phyloP scores from a whole-genome alignment of 2,113 vertebrate species.

The Platycercus adscitus region DNA sequence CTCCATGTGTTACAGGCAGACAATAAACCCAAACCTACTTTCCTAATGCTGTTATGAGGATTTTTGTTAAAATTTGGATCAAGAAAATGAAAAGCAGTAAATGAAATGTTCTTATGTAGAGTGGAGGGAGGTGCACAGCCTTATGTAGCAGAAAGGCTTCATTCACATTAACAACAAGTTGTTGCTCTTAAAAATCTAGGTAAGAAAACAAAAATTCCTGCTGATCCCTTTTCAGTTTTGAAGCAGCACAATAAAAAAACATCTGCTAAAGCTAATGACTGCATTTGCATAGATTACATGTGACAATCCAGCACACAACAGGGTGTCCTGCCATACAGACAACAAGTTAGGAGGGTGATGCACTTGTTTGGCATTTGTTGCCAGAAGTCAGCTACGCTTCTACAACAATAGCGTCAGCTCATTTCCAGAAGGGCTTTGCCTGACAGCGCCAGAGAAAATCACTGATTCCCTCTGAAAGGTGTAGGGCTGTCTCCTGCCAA shows the following conservation, averaged over 20 bases:
- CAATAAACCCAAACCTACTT: background rate
- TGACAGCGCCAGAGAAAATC: background rate
- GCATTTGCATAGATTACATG: constrained; percentile 53
- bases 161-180: background rate
- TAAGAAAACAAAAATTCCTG: constrained; percentile 2
- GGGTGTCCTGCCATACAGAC: constrained; percentile 31
- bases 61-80: background rate
- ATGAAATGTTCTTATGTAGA: background rate
- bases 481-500: background rate
- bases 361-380: background rate
- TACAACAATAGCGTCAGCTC: background rate
- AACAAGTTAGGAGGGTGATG: constrained; percentile 1
- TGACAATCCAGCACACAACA: constrained; percentile 51
- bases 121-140: background rate
- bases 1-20: background rate
- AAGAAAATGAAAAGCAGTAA: background rate
- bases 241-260: constrained; percentile 23
- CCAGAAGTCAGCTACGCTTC: background rate
- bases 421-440: background rate
- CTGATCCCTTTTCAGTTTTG: constrained; percentile 12
- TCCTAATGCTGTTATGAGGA: background rate
- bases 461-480: background rate
- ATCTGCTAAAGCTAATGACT: constrained; percentile 58
- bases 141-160: background rate
- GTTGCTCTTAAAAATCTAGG: background rate